These are phyloP conservation scores for Plebejus argus DNA, from an alignment of 2,888 invertebrate species.

Conservation along the genomic window DNA sequence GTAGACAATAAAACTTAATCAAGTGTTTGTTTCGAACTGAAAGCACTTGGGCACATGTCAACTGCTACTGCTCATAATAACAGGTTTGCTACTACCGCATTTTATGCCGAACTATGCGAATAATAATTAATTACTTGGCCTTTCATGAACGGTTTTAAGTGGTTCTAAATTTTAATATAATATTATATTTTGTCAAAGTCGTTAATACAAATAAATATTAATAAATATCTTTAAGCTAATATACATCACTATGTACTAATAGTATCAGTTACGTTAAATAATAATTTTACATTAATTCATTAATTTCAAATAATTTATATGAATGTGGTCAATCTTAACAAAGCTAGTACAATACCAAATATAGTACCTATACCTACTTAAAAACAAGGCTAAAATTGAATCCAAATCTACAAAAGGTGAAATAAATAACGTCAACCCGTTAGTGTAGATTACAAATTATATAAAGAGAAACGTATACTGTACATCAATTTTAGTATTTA, in stretches of 20 bases:
- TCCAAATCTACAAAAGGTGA: background rate
- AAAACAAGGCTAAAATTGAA: background rate
- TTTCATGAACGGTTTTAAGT: background rate
- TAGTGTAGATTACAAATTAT: conserved; percentile 9
- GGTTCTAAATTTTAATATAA: background rate
- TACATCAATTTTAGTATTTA: conserved; percentile 17
- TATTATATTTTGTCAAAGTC: background rate
- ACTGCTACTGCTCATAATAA: conserved; percentile 20
- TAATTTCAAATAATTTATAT: too few relatives aligned
- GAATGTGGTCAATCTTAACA: too few relatives aligned
- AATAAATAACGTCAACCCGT: background rate
- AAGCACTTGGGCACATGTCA: conserved; percentile 16
- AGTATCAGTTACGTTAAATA: background rate
- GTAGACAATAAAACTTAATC: conserved; percentile 76
- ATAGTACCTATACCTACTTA: background rate
- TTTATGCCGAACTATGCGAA: background rate
- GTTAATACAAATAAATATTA: background rate
- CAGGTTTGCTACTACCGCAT: conserved; percentile 9
- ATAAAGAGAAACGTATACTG: background rate
- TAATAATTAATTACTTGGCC: background rate
- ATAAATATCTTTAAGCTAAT: background rate
- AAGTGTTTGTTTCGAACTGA: conserved; percentile 56
- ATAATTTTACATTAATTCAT: background rate
- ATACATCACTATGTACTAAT: background rate
- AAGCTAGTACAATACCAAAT: too few relatives aligned